Base-by-base conservation (phyloP, 2,113 vertebrate species). In the Platanista minor region DNA sequence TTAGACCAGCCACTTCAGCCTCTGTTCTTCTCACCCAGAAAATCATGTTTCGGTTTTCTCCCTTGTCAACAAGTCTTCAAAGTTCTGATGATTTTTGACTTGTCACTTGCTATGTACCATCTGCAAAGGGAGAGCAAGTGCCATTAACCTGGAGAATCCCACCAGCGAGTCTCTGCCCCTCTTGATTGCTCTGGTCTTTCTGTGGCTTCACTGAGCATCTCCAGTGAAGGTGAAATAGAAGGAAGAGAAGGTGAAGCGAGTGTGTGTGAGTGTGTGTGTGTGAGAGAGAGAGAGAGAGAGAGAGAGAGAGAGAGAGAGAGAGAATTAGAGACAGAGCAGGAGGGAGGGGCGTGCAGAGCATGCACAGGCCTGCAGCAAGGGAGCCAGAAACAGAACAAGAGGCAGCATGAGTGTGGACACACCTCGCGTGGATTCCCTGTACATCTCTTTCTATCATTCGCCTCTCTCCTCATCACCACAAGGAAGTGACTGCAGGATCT, bases 351-450 rank as follows among this genome's bases (percentile, higher is more conserved):
- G 2, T 13, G 15, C 33, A n/a, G 17, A 8, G 57, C 29, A n/a
- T 1, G 14, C 8, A 39, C 10, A n/a, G 20, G 7, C 17, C 17
- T 5, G 11, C 27, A 25, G 23, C 0, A 0, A 5, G 0, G 7
- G 31, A 64, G 62, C 39, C 84, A 59, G 75, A 52, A 46, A 23
- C 6, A 23, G 14, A 72, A 8, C 2, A 9, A 52, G 4, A 31
- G 8, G 43, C 25, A 6, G 31, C 2, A 1, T 3, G 27, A 25
- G 31, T 2, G 17, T 0, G 1, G 27, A 41, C 29, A 41, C 1
- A 1, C 8, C 36, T 13, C 1, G 0, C 4, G 4, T 2, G 6
- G 29, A 14, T 12, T 62, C 10, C 52, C 67, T 6, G 20, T 3
- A 5, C 5, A 0, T n/a, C 39, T n/a, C 41, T 36, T 41, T 18